phyloP scores from a whole-genome alignment of 37 sponge, comb jelly and placozoan species.

The Bolinopsis microptera region DNA sequence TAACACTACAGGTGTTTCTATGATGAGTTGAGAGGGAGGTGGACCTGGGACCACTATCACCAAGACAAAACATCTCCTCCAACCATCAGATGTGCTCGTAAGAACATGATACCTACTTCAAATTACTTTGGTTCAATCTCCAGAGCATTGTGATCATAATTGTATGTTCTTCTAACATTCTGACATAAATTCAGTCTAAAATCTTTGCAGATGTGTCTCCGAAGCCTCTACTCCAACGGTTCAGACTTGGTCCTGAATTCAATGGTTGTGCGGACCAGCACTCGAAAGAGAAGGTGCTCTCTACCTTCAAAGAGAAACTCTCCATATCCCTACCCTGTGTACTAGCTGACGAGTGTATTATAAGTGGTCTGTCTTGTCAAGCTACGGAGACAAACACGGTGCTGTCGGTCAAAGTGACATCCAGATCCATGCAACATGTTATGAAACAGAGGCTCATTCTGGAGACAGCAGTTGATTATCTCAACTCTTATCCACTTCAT shows the following conservation, averaged over 20 bases:
- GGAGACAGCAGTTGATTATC: background rate
- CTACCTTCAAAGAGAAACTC: background rate
- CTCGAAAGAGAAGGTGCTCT: background rate
- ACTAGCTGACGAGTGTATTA: background rate
- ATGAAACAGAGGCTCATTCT: background rate
- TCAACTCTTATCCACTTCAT: background rate
- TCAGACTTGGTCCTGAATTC: background rate
- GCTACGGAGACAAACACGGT: background rate
- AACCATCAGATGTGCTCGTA: background rate
- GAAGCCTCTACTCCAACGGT: background rate
- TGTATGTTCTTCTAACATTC: no score
- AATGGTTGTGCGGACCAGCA: background rate
- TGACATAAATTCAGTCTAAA: no score
- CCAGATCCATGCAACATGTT: background rate
- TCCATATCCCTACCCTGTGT: background rate
- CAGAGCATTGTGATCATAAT: no score
- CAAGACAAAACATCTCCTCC: background rate
- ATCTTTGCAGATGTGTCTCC: constrained; percentile 15
- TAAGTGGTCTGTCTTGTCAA: background rate
- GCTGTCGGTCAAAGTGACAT: background rate
- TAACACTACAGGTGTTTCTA: background rate
- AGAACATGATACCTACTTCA: no score
- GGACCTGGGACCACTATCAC: constrained; percentile 30
- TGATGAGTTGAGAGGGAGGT: background rate
- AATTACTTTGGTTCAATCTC: no score